Evolutionary conservation across 2,888 invertebrate genomes (phyloP), one percentile per base, ranked within the genome.

Genomic region (Zonitis immaculata): DNA sequence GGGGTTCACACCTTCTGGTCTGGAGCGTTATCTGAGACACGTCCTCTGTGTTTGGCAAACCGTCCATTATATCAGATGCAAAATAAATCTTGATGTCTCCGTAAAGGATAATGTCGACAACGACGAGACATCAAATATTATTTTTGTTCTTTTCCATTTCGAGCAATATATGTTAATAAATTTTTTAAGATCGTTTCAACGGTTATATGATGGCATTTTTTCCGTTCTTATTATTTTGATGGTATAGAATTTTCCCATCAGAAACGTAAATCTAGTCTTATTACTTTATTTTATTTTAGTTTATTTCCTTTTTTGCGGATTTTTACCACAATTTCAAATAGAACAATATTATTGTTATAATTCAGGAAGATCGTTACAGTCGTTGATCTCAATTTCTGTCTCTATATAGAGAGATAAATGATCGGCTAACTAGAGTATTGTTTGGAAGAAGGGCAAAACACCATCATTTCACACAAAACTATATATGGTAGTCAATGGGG

Each of bases 361-460:
- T 39, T 39, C n/a, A 39, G 39, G 39, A 39, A 39, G 39, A 39
- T 39, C 39, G 39, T 39, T 39, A 39, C 39, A 39, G 39, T 39
- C 39, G 39, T 39, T 39, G 39, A 39, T 64, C 62, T 56, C 64
- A 64, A 62, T 62, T 64, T 59, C 58, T 49, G 58, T 50, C 58
- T 50, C 58, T 56, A 42, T 60, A 61, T 62, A 59, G 46, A 51
- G 61, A 67, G 65, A 67, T 66, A 66, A 67, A 67, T 59, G 67
- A 65, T 56, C 59, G 54, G 52, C 64, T 66, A 67, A 67, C 66
- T 67, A 66, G 66, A 64, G 63, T 64, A 67, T 67, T 67, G 65
- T 65, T 39, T 39, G 39, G 39, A 18, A n/a, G 20, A 6, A 35
- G 39, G 39, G 39, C 39, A n/a, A 35, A 35, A 35, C 35, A 39